Evolutionary conservation across 2,113 vertebrate species (phyloP).

Genomic region (Nerophis lumbriciformis): DNA sequence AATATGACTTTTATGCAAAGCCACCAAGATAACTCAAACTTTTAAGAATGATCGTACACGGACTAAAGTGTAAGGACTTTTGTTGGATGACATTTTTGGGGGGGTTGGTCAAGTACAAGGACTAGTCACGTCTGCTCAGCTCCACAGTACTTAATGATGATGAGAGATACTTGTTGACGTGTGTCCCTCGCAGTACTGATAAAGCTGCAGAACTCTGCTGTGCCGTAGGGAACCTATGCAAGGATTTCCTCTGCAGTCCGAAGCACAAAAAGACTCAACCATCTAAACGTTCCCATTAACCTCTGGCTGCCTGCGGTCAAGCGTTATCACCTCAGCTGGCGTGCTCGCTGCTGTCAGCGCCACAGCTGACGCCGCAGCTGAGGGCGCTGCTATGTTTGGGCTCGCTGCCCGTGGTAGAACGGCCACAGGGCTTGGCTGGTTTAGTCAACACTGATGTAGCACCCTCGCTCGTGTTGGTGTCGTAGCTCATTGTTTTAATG

Average conservation of each 20-base stretch:
- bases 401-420: conserved; percentile 7
- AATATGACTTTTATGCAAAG: no score
- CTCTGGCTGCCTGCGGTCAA: conserved; percentile 40
- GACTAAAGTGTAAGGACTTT: background rate
- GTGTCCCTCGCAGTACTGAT: background rate
- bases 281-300: conserved; percentile 70
- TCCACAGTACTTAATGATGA: background rate
- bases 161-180: conserved; percentile 34
- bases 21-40: no score
- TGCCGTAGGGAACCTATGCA: conserved; percentile 20
- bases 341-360: conserved; percentile 3
- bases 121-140: conserved; percentile 6
- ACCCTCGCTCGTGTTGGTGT: conserved; percentile 18
- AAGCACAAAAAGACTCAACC: conserved; percentile 42
- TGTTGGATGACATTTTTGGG: no score
- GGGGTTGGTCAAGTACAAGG: no score
- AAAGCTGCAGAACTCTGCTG: background rate
- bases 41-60: no score
- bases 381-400: conserved; percentile 59
- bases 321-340: conserved; percentile 62
- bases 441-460: background rate
- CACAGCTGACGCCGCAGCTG: conserved; percentile 50
- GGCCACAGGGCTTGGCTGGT: conserved; percentile 7
- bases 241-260: background rate
- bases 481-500: conserved; percentile 66